Base-by-base conservation (phyloP, 2,888 invertebrate species). In the Priocnemis perturbator region DNA sequence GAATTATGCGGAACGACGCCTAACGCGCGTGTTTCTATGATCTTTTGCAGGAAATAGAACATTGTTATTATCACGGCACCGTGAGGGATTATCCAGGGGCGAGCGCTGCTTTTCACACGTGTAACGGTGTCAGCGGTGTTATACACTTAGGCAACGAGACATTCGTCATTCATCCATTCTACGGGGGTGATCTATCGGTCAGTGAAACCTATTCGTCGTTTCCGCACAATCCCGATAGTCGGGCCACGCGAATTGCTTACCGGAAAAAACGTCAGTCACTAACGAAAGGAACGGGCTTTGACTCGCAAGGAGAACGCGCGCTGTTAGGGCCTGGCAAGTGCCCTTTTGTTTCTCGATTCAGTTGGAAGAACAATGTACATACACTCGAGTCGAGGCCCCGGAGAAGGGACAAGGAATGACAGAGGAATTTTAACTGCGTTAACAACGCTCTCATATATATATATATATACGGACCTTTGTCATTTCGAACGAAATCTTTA, bases 121-220 rank as follows among this genome's bases (percentile, higher is more conserved):
- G 99, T 91, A 97, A 97, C 90, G 99, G 99, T 62, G 96, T 99
- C 83, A 97, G 97, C 85, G 98, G 98, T 20, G 96, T 99, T 85
- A 98, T 99, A 85, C 97, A 98, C 91, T 95, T 98, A 86, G 97
- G 97, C 88, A 98, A 99, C 92, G 98, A 98, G 90, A 98, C 98
- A 62, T 98, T 97, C 90, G 97, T 98, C 86, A 97, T 99, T 83
- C 98, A 98, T 91, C 98, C 99, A 67, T 97, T 98, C 91, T 97
- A 97, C 91, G 98, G 98, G 82, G 98, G 97, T 71, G 98, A 98
- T 91, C 92, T 97, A 87, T 97, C 97, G 94, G 97, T 97, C 94
- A 95, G 97, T 94, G 90, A 74, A 56, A 56, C 67, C 21, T 44
- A 60, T 52, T 52, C 68, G 45, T 64, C 64, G n/a, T 30, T 45